Base-by-base conservation (phyloP, 1,140 invertebrate species). In the Bombus confusus region DNA sequence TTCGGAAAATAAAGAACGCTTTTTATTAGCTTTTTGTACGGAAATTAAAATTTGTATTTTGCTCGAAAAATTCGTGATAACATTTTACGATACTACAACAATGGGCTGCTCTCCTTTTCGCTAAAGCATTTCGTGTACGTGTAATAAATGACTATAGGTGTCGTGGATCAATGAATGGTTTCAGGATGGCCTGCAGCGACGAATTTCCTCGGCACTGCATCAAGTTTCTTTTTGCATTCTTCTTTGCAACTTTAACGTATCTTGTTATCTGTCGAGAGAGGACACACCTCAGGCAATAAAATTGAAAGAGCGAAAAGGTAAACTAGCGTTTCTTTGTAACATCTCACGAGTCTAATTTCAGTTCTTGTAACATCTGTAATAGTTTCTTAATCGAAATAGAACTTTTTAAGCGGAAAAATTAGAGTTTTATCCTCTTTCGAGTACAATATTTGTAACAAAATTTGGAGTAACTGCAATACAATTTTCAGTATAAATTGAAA, bases 231-330 rank as follows among this genome's bases (percentile, higher is more conserved):
- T 59, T n/a, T 31, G 15, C 25, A 37, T 76, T 59, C 41, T 62
- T 39, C 52, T 39, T 28, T 76, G 52, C 52, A 62, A 41, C 37
- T 76, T 76, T 76, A 76, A 76, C 74, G 52, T 34, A 39, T 76
- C 74, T 62, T 59, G 52, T 76, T 76, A 76, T 62, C 47, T 10
- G 52, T 28, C 74, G 25, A 34, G 52, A n/a, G 34, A 37, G 13
- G 13, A 76, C 74, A 62, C 10, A 31, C 74, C 52, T 25, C 31
- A 18, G 74, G 74, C 74, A 37, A 39, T 28, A n/a, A 76, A 62
- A 62, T 31, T 76, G 34, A 59, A 43, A 31, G 13, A 25, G 25
- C 9, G 25, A 37, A n/a, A 34, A 76, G 41, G n/a, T 31, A 34
- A 34, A 39, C 13, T 12, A 15, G 25, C 13, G 0, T 39, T 39